Evolutionary conservation across 2,888 invertebrate genomes (phyloP), one percentile per base, ranked within the genome.

Genomic region (Melipona bicolor): DNA sequence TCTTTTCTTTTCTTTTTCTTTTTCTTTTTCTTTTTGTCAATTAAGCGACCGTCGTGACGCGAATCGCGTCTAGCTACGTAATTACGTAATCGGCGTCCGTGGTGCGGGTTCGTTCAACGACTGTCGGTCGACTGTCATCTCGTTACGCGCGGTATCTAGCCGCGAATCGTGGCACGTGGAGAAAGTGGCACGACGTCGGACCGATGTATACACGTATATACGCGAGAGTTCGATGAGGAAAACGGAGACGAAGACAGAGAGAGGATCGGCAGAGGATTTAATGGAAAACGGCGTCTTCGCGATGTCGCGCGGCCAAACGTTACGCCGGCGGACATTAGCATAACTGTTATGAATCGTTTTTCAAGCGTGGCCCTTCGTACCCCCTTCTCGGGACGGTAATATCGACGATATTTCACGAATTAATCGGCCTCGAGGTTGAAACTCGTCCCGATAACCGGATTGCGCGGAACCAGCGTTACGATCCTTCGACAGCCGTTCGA

Each of bases 401-500:
- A n/a, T 81, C 64, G 77, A 11, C 86, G 77, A 86, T 85, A 86
- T 87, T 77, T 87, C 84, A 79, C 80, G 79, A 59, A 88, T 88
- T 88, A 88, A 88, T 88, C 79, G 77, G 56, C 71, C 43, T 32
- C 62, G 43, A 71, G 73, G 24, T 78, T 32, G 68, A 81, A 75
- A 81, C 77, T 71, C 56, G 84, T 84, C 70, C 77, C 78, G 74
- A 81, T 72, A 56, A 76, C 27, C 59, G 54, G 52, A 52, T 32
- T 50, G 59, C 56, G 65, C 50, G 52, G 49, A 24, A 61, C n/a
- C n/a, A 62, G 75, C 36, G 72, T 77, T 74, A 50, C 65, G 74
- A 59, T 76, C 68, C 15, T 67, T 27, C 62, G n/a, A 24, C 54
- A 49, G 56, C n/a, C 56, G 15, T 59, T 59, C 56, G 43, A 43